These are phyloP conservation scores for Procambarus virginalis DNA, from an alignment of 1,140 invertebrate species.

Conservation along the genomic window DNA sequence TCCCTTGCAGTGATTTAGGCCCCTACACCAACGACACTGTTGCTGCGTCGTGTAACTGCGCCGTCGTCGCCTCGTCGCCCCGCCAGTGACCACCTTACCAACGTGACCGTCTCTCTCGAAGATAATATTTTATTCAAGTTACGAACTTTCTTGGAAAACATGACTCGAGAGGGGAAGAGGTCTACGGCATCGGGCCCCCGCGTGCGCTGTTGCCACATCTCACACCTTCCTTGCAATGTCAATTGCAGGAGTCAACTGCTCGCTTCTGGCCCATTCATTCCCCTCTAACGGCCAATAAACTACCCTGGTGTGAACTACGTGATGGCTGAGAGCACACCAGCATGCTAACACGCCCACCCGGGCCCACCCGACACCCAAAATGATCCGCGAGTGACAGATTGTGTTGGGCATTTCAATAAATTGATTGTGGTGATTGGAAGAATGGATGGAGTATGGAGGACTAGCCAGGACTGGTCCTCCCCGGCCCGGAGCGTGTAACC, in stretches of 20 bases:
- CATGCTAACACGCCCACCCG: constrained; percentile 30
- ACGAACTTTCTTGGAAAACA: constrained; percentile 58
- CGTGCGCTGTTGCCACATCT: constrained; percentile 64
- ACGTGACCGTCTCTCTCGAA: neutral
- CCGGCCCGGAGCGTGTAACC: too few species aligned
- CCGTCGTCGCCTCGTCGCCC: neutral
- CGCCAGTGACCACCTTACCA: neutral
- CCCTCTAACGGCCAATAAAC: constrained; percentile 54
- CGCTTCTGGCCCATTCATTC: constrained; percentile 60
- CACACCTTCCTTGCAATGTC: constrained; percentile 62
- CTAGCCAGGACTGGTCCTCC: too few species aligned
- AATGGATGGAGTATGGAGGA: constrained; percentile 28
- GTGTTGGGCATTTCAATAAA: constrained; percentile 57
- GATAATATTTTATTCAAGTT: constrained; percentile 54
- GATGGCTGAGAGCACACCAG: constrained; percentile 17
- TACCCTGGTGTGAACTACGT: constrained; percentile 31
- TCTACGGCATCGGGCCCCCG: constrained; percentile 59
- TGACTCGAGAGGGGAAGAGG: constrained; percentile 47
- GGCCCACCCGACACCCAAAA: constrained; percentile 19
- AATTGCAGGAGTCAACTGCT: constrained; percentile 64
- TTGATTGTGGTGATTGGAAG: constrained; percentile 62
- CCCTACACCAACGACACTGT: constrained; percentile 11
- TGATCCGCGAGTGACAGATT: constrained; percentile 54
- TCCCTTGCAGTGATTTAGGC: constrained; percentile 54
- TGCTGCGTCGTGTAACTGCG: constrained; percentile 45